A percentile compares a stretch with the other conserved stretches of the same genome.
phyloP scores from a whole-genome alignment of 2,797 vertebrate genomes.

The Bufotes viridis region DNA sequence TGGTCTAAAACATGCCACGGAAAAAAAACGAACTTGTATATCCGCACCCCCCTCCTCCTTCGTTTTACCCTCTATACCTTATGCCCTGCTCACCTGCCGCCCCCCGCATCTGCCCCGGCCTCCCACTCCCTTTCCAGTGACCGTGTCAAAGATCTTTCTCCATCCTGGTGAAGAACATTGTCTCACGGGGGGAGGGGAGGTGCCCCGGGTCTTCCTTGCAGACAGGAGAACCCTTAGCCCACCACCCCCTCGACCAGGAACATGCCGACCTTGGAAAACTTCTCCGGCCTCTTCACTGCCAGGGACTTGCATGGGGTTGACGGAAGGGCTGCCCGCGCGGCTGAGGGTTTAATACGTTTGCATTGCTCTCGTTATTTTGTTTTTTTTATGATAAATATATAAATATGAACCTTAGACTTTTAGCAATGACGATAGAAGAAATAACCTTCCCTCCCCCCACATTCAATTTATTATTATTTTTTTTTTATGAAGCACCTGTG shows the following conservation, averaged over 20 bases:
- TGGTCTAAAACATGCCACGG: slow-evolving; percentile 15
- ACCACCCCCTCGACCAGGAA: background rate
- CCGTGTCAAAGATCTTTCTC: slow-evolving; percentile 47
- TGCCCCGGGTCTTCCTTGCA: slow-evolving; percentile 10
- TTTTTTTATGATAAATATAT: slow-evolving; percentile 55
- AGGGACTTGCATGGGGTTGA: slow-evolving; percentile 19
- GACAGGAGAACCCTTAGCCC: background rate
- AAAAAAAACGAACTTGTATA: slow-evolving; percentile 26
- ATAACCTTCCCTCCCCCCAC: background rate
- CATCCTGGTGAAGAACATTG: slow-evolving; percentile 31
- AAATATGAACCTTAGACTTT: slow-evolving; percentile 61
- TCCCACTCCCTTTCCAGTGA: slow-evolving; percentile 8
- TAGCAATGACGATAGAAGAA: slow-evolving; percentile 48
- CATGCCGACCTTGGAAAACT: slow-evolving; percentile 10
- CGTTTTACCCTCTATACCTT: background rate
- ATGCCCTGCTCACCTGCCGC: slow-evolving; percentile 22
- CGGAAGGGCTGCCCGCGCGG: slow-evolving; percentile 1
- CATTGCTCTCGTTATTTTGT: slow-evolving; percentile 29
- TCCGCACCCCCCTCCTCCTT: slow-evolving; percentile 12
- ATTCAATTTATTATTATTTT: background rate
- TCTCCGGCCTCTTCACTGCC: slow-evolving; percentile 21
- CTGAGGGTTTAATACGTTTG: slow-evolving; percentile 22
- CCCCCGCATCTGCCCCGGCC: slow-evolving; percentile 17
- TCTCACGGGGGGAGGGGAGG: slow-evolving; percentile 5
- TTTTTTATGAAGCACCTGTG: background rate